These are phyloP conservation scores for Catharus ustulatus DNA, from an alignment of 2,797 vertebrate genomes.

Conservation along the genomic window DNA sequence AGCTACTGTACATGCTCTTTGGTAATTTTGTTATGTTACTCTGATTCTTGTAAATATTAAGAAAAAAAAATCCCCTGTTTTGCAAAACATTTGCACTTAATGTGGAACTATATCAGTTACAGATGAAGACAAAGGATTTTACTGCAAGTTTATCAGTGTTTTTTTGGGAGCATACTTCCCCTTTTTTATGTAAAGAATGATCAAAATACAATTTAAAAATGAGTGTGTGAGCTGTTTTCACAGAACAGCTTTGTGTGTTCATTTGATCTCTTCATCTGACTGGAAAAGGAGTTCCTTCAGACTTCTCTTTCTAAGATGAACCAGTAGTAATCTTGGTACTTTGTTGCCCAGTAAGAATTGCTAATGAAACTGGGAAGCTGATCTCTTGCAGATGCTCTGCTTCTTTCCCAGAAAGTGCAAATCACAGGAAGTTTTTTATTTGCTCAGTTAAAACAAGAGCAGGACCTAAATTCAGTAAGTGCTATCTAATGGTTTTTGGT, in stretches of 20 bases:
- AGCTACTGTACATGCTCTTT: constrained; percentile 81
- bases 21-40: constrained; percentile 79
- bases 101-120: constrained; percentile 71
- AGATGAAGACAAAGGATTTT: constrained; percentile 66
- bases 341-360: constrained; percentile 28
- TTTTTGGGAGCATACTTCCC: background rate
- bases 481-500: background rate
- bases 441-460: constrained; percentile 26
- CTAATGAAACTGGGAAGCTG: background rate
- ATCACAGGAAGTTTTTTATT: constrained; percentile 38
- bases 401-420: constrained; percentile 21
- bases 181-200: constrained; percentile 59
- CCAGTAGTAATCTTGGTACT: constrained; percentile 31
- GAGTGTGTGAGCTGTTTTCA: constrained; percentile 52
- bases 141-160: constrained; percentile 53
- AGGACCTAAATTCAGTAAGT: constrained; percentile 14
- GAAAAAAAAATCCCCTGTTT: constrained; percentile 69
- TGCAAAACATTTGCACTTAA: constrained; percentile 78
- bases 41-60: constrained; percentile 81
- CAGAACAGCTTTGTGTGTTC: constrained; percentile 47
- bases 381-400: background rate
- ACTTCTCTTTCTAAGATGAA: constrained; percentile 39
- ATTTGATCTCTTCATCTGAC: constrained; percentile 21
- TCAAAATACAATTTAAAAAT: constrained; percentile 54
- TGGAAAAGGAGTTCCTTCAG: constrained; percentile 26